Evolutionary conservation across 2,888 invertebrate species (phyloP).

Genomic region (Aphelenchoides bicaudatus): DNA sequence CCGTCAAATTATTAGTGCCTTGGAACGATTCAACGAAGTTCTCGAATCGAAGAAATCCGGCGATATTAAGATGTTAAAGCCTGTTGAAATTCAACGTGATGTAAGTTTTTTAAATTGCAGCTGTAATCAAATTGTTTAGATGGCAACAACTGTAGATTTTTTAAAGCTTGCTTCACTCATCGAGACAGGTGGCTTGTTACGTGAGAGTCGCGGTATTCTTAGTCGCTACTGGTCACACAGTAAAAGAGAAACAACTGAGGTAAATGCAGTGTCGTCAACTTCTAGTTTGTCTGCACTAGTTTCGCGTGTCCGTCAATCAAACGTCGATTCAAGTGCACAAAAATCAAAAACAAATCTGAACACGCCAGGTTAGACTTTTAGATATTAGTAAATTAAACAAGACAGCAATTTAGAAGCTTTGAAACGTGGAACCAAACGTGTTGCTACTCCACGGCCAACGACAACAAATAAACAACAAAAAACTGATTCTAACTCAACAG

Average conservation of each 20-base stretch:
- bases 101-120: background rate
- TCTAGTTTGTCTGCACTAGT: constrained; percentile 10
- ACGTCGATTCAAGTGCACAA: background rate
- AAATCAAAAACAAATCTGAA: no score
- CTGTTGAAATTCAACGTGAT: background rate
- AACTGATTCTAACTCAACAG: background rate
- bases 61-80: background rate
- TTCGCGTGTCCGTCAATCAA: background rate
- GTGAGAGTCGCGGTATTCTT: constrained; percentile 14
- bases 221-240: constrained; percentile 14
- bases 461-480: no score
- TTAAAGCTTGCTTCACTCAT: background rate
- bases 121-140: background rate
- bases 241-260: no score
- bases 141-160: constrained; percentile 1
- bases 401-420: no score
- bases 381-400: no score
- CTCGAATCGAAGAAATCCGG: background rate
- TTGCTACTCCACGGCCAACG: background rate
- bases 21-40: constrained; percentile 1
- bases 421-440: no score
- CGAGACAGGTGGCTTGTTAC: constrained; percentile 8
- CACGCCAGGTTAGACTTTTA: no score
- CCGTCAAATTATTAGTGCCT: constrained; percentile 1
- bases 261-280: no score